Evolutionary conservation across 2,797 vertebrate genomes (phyloP).

Genomic region (Clarias platycephalus): DNA sequence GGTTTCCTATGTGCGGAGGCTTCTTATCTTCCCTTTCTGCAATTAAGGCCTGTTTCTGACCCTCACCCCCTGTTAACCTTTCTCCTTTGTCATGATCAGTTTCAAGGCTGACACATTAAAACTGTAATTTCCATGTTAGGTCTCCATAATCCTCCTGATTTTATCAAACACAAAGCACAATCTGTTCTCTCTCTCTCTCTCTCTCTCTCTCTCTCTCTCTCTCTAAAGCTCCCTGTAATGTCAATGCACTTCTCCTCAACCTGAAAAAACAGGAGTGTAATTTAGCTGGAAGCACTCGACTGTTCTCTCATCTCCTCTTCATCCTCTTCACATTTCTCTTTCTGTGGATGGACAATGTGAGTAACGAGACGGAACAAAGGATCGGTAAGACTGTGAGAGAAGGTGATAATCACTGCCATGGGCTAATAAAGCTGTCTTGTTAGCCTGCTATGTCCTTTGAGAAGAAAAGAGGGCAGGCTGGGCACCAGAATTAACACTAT

Average conservation of each 20-base stretch:
- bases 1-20: background rate
- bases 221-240: background rate
- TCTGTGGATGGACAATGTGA: conserved; percentile 8
- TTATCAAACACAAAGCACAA: background rate
- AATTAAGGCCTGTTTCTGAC: background rate
- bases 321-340: conserved; percentile 8
- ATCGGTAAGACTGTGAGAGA: conserved; percentile 8
- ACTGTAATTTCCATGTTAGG: background rate
- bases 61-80: background rate
- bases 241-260: background rate
- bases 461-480: conserved; percentile 15
- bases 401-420: conserved; percentile 14
- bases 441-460: conserved; percentile 23
- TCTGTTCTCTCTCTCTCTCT: background rate
- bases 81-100: background rate
- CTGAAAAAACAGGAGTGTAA: conserved; percentile 14
- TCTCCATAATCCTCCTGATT: background rate
- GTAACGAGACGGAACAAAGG: conserved; percentile 22
- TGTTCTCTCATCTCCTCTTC: background rate
- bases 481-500: conserved; percentile 13
- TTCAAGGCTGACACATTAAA: background rate
- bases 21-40: background rate
- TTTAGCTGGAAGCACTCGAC: conserved; percentile 29
- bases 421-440: conserved; percentile 29
- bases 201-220: conserved; percentile 8